Evolutionary conservation across 2,113 vertebrate species (phyloP), one percentile per base, ranked within the genome.

Genomic region (Etheostoma spectabile): DNA sequence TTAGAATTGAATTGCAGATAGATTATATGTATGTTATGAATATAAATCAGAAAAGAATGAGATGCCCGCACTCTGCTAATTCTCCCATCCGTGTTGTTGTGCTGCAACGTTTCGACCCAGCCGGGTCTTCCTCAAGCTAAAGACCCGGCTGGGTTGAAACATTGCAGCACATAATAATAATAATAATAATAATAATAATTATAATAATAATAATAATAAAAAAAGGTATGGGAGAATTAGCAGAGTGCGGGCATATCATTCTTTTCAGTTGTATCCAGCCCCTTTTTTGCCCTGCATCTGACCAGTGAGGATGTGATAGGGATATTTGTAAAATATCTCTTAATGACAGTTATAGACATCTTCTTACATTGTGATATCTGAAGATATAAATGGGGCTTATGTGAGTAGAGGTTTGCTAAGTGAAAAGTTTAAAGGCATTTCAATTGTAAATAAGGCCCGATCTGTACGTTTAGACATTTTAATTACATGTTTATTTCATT

Each of bases 1-100:
- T 83, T 69, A 83, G 74, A 61, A 24, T 45, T 65, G 19, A 35
- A 69, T 46, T 72, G 51, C 18, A 53, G 87, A 77, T 90, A 77
- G 85, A 89, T 86, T 55, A 68, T 92, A 87, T 89, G 87, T 82
- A 87, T 88, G 74, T 86, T 3, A 42, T 71, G 38, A 62, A 15
- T 45, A 13, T 81, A 66, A 74, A 21, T 60, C 12, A 24, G 30
- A 30, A 30, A 3, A 30, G 30, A 3, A 30, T 30, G 30, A 30
- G 30, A 30, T 30, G 30, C 30, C 30, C 30, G 30, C 30, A 30
- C 30, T 30, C 30, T 30, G 30, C 30, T 30, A 30, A 30, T 30
- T 3, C 30, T 30, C 30, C 30, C 30, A 30, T 30, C 2, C 30
- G 30, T 30, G 2, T 30, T 30, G 4, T 30, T 30, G 30, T 30